Conservation (phyloP, 2,113 vertebrate species). For the Spizaetus ornatus region DNA sequence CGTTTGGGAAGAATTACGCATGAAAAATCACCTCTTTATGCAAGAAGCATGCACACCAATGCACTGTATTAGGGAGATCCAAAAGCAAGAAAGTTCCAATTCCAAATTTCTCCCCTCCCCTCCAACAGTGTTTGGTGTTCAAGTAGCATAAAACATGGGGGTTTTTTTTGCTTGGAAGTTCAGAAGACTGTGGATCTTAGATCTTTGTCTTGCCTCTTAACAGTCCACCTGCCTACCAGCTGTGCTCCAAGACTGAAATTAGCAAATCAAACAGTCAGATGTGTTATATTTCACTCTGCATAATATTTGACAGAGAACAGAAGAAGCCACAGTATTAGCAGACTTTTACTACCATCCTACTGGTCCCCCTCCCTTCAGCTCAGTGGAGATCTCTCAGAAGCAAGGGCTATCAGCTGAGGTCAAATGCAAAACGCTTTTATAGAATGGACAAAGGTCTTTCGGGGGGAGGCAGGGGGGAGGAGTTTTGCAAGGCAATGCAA, state of each 20-base stretch:
- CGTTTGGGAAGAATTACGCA: background rate
- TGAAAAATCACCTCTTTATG: background rate
- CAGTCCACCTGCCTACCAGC: constrained; percentile 36
- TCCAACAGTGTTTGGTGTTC: background rate
- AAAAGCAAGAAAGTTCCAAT: background rate
- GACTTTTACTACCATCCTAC: background rate
- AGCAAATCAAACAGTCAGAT: constrained; percentile 20
- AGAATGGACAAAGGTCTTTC: background rate
- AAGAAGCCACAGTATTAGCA: background rate
- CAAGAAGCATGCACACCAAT: background rate
- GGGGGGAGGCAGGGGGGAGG: background rate
- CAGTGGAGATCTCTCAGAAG: background rate
- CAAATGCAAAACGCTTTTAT: background rate
- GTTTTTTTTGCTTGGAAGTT: background rate
- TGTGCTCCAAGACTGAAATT: background rate
- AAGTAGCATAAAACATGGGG: background rate
- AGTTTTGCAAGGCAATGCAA: background rate
- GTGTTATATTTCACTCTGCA: background rate
- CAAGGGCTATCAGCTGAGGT: background rate
- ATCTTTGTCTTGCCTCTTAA: background rate
- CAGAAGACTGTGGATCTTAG: background rate
- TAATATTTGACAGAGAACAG: background rate
- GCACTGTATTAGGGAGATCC: background rate
- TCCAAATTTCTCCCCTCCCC: background rate
- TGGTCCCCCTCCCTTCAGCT: background rate